Evolutionary conservation across 2,888 invertebrate species (phyloP).

Genomic region (Cosmia trapezina): DNA sequence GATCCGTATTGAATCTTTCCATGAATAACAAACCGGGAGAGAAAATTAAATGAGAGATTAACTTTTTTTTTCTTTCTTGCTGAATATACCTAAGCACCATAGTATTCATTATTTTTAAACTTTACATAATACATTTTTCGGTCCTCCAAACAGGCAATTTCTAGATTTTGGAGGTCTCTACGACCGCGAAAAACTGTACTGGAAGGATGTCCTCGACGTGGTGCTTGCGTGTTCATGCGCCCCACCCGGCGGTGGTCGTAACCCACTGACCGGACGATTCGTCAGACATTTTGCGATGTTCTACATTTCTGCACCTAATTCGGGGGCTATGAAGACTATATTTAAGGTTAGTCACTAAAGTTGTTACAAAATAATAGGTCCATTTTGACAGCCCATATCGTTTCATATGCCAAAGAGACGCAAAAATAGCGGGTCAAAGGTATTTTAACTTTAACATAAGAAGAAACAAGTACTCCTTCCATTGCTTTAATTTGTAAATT

Average conservation of each 20-base stretch:
- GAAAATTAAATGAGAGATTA: neutral
- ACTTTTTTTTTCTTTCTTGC: too few species aligned
- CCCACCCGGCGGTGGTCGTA: constrained; percentile 97
- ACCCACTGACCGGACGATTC: constrained; percentile 95
- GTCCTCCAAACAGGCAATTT: constrained; percentile 89
- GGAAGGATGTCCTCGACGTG: constrained; percentile 96
- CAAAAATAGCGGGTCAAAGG: too few species aligned
- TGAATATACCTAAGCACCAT: neutral
- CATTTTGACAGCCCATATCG: too few species aligned
- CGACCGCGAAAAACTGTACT: constrained; percentile 96
- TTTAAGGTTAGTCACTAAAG: constrained; percentile 91
- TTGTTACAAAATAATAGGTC: too few species aligned
- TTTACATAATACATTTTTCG: neutral
- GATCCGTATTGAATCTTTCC: neutral
- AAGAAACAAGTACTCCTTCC: neutral
- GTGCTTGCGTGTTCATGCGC: constrained; percentile 96
- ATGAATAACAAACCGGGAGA: neutral
- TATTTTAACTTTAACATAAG: too few species aligned
- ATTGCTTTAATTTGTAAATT: neutral
- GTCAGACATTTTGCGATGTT: constrained; percentile 97
- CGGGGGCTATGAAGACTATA: constrained; percentile 94
- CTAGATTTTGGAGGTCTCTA: constrained; percentile 95
- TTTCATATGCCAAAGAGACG: too few species aligned
- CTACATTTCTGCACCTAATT: constrained; percentile 95
- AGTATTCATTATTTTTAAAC: neutral